These are phyloP conservation scores for Drosophila bocqueti DNA, from an alignment of 1,140 invertebrate species.

Conservation along the genomic window DNA sequence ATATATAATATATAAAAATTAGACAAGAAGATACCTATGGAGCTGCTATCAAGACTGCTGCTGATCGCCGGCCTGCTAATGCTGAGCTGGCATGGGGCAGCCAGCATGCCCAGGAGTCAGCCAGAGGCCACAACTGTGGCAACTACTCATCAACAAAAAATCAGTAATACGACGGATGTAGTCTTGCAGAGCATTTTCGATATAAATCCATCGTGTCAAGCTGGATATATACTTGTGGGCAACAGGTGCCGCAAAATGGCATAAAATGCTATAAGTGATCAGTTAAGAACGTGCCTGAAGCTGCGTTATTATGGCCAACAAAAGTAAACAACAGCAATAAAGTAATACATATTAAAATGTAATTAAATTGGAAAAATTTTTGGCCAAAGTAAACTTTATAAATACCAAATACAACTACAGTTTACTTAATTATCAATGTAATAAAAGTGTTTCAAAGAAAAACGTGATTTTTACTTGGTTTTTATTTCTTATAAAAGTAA, in stretches of 20 bases:
- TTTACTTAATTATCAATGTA: background rate
- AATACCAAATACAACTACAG: background rate
- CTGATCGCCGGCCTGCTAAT: slow-evolving; percentile 21
- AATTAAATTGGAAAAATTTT: background rate
- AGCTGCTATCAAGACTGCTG: slow-evolving; percentile 20
- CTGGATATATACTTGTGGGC: background rate
- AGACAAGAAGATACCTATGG: background rate
- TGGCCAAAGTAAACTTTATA: background rate
- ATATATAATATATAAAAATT: background rate
- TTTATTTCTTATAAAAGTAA: background rate
- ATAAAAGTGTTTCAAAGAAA: background rate
- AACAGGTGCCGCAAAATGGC: background rate
- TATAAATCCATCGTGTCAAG: background rate
- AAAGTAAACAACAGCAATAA: slow-evolving; percentile 1
- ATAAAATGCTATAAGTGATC: too few species aligned
- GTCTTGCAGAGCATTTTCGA: slow-evolving; percentile 19
- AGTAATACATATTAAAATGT: background rate
- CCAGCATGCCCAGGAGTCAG: background rate
- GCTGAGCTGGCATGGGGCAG: slow-evolving; percentile 27
- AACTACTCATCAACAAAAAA: background rate
- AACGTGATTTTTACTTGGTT: background rate
- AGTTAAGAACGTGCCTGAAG: slow-evolving; percentile 14
- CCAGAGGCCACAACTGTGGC: background rate
- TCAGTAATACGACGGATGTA: background rate
- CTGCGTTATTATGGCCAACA: background rate